Percentiles rank a stretch among this genome's conserved stretches.
Conservation (phyloP, 2,797 vertebrate species). For the Mormyrus hasselquistii region DNA sequence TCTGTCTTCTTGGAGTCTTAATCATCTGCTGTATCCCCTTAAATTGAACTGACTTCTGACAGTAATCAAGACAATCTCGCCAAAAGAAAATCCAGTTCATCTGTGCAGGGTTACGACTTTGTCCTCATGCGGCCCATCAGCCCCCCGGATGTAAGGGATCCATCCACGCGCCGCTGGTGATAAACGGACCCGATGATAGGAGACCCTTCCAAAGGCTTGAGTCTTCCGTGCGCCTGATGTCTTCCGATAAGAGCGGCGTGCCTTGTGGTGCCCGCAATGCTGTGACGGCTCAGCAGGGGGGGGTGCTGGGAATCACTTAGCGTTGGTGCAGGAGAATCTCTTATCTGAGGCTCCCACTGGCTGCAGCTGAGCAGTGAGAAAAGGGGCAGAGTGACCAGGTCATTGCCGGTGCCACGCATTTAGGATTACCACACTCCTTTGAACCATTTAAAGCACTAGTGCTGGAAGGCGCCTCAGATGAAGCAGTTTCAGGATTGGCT, state of each 20-base stretch:
- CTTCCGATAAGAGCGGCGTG: neutral
- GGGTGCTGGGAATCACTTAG: neutral
- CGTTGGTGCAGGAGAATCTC: neutral
- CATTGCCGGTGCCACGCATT: neutral
- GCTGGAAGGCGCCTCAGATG: neutral
- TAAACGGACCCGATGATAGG: neutral
- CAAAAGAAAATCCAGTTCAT: neutral
- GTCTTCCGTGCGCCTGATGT: neutral
- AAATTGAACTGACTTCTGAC: conserved; percentile 4
- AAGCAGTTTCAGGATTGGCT: neutral
- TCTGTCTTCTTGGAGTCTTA: conserved; percentile 7
- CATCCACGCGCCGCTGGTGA: neutral
- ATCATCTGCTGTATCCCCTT: neutral
- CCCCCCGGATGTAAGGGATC: neutral
- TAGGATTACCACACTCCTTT: neutral
- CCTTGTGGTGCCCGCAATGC: neutral
- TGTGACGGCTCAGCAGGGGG: neutral
- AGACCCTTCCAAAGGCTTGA: neutral
- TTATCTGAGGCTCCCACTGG: neutral
- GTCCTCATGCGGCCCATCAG: neutral
- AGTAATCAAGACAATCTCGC: neutral
- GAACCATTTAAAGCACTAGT: neutral
- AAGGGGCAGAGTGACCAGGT: neutral
- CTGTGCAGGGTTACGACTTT: neutral
- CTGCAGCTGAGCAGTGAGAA: neutral